phyloP scores from a whole-genome alignment of 2,113 vertebrate species.

The Boulengerochromis microlepis region DNA sequence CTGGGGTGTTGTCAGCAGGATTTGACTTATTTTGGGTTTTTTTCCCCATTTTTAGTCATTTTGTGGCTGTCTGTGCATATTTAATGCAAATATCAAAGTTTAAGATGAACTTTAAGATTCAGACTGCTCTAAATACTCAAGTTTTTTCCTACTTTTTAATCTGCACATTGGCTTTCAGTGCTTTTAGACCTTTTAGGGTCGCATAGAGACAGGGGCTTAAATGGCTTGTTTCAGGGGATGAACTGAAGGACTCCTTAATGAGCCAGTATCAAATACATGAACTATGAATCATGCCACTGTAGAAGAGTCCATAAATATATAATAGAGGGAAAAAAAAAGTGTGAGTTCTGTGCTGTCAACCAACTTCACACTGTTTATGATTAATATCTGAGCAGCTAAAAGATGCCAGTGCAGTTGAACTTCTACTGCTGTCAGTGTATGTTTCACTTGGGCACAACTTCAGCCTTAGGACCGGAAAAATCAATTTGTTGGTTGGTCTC shows the following conservation, averaged over 20 bases:
- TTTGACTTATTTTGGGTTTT: fast-evolving
- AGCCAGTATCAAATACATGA: background rate
- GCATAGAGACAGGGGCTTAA: background rate
- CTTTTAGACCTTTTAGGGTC: background rate
- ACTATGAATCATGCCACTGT: background rate
- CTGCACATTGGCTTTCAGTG: background rate
- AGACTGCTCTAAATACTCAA: background rate
- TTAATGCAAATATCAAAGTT: background rate
- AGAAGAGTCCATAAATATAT: background rate
- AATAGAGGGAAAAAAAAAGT: fast-evolving
- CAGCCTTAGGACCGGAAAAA: background rate
- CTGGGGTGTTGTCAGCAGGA: background rate
- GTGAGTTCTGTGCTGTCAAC: background rate
- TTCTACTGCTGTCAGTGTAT: background rate
- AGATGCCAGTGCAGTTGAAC: background rate
- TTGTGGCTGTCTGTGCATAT: background rate
- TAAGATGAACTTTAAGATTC: background rate
- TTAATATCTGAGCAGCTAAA: background rate
- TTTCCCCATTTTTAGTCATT: background rate
- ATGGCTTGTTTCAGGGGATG: background rate
- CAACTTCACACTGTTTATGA: background rate
- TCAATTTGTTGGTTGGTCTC: background rate
- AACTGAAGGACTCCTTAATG: background rate
- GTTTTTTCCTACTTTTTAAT: background rate
- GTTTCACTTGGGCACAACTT: background rate